Base-by-base conservation (phyloP, 1,140 invertebrate species). In the Bombus sylvicola region DNA sequence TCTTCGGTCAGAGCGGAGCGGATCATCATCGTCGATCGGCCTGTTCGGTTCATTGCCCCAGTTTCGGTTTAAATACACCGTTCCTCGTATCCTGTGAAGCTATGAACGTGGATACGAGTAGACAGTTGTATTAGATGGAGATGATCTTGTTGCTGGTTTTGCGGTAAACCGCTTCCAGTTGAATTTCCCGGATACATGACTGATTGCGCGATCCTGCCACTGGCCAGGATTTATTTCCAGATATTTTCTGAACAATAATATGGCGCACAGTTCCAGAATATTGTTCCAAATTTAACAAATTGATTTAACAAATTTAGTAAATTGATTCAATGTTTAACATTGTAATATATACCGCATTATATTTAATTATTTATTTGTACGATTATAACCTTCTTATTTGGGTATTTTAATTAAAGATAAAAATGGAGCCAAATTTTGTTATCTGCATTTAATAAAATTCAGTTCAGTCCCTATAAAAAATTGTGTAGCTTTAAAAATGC, bases 101-200 rank as follows among this genome's bases (percentile, higher is more conserved):
- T 12, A 28, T 10, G 39, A 71, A 31, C 39, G 25, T 15, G 37
- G 10, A 53, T 68, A 69, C 13, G 59, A 66, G 68, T 69, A 83
- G 81, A 83, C 73, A 76, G 64, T 37, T 12, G 81, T 83, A 83
- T 77, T 74, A 83, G 81, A 83, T 83, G 81, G 81, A 77, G 74
- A 69, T 83, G 73, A 83, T 83, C 74, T 77, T 83, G 81, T 83
- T 69, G 74, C 74, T 57, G 81, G 81, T 74, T 83, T 83, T 57
- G 81, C 34, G 81, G 81, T 68, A 53, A 83, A 77, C 81, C 81
- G 47, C 81, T 39, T 77, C 76, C 81, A 47, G 62, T 31, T 53
- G 81, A 43, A 77, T 83, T 18, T 59, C 74, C 81, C 47, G 74
- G 34, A 83, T 83, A 66, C 66, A 83, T 77, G 81, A 83, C 73